A percentile compares a stretch with the other conserved stretches of the same genome.
phyloP scores from a whole-genome alignment of 1,140 invertebrate genomes.

The Agrypnia vestita region DNA sequence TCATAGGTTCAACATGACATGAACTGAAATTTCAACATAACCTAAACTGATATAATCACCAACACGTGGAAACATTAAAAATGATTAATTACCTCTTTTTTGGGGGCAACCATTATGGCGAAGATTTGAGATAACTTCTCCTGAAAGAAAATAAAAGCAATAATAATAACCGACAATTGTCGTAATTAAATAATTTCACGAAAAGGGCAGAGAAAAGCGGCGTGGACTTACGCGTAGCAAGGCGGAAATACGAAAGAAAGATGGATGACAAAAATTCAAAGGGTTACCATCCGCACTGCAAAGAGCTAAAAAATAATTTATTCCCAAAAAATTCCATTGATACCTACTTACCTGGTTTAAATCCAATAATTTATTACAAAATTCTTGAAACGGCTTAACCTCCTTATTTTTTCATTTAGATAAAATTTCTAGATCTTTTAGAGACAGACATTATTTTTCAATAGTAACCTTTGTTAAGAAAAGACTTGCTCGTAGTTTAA shows the following conservation, averaged over 20 bases:
- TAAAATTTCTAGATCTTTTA: too few species aligned
- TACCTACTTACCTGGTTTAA: too few species aligned
- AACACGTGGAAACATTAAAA: conserved; percentile 47
- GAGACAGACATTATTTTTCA: too few species aligned
- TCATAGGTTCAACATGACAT: too few species aligned
- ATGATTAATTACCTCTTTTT: conserved; percentile 77
- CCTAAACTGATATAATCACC: neutral
- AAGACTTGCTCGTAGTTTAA: neutral
- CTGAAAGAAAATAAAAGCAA: conserved; percentile 37
- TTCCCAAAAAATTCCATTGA: neutral
- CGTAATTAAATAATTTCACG: neutral
- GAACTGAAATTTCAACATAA: neutral
- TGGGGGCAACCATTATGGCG: conserved; percentile 81
- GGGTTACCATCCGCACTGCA: conserved; percentile 2
- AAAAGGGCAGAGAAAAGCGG: neutral
- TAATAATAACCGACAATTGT: neutral
- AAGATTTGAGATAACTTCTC: neutral
- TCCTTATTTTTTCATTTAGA: too few species aligned
- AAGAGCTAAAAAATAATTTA: neutral
- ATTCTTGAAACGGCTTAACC: too few species aligned
- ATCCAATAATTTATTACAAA: too few species aligned
- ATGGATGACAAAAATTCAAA: neutral
- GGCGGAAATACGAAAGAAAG: conserved; percentile 46
- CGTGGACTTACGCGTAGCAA: conserved; percentile 16
- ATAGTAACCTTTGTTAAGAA: too few species aligned